phyloP scores from a whole-genome alignment of 64 coral and sea anemone species.

The Pocillopora verrucosa region DNA sequence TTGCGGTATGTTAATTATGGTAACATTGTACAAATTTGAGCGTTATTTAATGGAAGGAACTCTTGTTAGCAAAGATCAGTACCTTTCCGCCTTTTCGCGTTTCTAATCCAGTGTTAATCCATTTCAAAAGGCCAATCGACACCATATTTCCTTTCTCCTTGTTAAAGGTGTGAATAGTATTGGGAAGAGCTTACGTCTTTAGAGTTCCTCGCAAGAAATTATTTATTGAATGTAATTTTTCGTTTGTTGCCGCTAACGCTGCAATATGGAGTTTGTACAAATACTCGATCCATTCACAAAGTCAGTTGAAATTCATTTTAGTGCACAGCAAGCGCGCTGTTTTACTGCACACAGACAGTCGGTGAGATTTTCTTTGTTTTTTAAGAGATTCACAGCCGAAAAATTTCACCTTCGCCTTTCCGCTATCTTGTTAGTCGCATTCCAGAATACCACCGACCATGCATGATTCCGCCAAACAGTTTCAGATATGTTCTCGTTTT shows the following conservation, averaged over 20 bases:
- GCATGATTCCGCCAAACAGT: background rate
- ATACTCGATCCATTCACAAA: background rate
- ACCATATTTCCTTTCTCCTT: conserved; percentile 46
- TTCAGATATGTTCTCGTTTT: background rate
- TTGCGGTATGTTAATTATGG: conserved; percentile 39
- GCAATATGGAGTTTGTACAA: background rate
- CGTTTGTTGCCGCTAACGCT: background rate
- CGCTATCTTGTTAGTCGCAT: conserved; percentile 32
- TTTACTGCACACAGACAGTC: background rate
- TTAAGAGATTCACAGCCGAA: background rate
- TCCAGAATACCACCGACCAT: background rate
- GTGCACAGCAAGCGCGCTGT: background rate
- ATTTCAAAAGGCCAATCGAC: conserved; percentile 44
- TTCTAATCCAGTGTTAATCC: conserved; percentile 48
- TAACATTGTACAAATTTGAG: background rate
- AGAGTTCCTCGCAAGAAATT: conserved; percentile 35
- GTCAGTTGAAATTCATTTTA: background rate
- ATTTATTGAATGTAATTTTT: conserved; percentile 46
- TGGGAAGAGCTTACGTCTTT: background rate
- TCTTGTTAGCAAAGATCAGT: conserved; percentile 43
- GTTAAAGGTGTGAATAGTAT: conserved; percentile 37
- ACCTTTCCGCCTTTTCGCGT: conserved; percentile 24
- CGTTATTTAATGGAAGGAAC: conserved; percentile 44
- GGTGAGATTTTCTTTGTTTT: background rate
- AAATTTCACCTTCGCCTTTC: conserved; percentile 19